phyloP scores from a whole-genome alignment of 2,113 vertebrate genomes.

The Tenrec ecaudatus region DNA sequence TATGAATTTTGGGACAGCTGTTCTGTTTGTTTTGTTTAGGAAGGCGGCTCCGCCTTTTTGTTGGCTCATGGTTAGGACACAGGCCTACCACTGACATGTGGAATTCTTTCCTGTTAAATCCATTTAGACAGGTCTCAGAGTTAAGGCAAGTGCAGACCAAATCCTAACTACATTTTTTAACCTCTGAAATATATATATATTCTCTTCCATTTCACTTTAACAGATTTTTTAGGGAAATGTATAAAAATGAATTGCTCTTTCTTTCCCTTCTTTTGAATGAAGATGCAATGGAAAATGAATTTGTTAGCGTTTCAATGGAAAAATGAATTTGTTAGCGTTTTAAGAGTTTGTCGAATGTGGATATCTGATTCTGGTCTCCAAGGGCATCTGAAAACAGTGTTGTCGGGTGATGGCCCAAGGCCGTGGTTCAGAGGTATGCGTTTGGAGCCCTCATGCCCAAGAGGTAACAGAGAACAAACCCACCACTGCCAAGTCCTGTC shows the following conservation, averaged over 20 bases:
- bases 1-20: background rate
- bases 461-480: slow-evolving; percentile 75
- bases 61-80: background rate
- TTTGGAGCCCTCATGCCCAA: slow-evolving; percentile 41
- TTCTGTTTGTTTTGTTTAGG: background rate
- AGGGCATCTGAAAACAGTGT: background rate
- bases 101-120: background rate
- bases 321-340: background rate
- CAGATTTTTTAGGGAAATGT: background rate
- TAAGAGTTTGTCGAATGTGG: background rate
- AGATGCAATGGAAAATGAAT: background rate
- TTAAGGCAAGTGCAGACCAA: background rate
- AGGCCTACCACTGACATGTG: background rate
- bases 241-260: slow-evolving; percentile 6
- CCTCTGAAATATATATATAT: too few species aligned
- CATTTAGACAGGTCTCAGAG: background rate
- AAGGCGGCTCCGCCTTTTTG: background rate
- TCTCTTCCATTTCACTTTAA: background rate
- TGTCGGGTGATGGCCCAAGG: background rate
- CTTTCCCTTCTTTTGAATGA: background rate
- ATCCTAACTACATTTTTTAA: slow-evolving; percentile 1
- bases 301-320: background rate
- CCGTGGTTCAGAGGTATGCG: background rate
- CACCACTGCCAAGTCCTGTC: background rate
- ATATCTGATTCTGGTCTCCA: background rate